phyloP scores from a whole-genome alignment of 2,113 vertebrate genomes.

The Thomomys bottae region DNA sequence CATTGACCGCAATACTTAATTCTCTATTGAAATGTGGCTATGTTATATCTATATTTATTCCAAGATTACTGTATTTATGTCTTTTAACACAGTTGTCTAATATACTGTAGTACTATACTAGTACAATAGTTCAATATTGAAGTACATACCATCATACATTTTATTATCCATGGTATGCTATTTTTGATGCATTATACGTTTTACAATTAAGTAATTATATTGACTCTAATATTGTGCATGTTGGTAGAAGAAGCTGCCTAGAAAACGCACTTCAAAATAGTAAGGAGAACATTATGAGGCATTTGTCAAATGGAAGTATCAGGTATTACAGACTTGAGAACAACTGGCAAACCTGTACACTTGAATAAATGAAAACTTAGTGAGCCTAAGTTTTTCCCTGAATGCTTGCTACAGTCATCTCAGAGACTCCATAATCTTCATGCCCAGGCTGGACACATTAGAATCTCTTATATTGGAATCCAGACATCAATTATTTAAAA shows the following conservation, averaged over 20 bases:
- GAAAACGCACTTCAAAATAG: constrained; percentile 49
- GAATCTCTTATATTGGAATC: neutral
- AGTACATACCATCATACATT: neutral
- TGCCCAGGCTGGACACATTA: neutral
- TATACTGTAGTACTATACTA: too few species aligned
- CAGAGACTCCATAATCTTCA: neutral
- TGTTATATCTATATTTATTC: constrained; percentile 14
- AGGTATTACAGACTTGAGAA: neutral
- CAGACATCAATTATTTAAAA: neutral
- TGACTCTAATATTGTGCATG: neutral
- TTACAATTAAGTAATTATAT: constrained; percentile 46
- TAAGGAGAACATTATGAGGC: neutral
- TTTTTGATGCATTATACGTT: neutral
- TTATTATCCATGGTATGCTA: constrained; percentile 22
- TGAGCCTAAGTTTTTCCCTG: neutral
- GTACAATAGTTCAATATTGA: constrained; percentile 48
- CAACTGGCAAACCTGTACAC: neutral
- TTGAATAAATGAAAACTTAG: neutral
- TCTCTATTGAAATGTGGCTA: neutral
- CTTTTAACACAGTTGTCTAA: neutral
- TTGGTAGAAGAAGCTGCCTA: constrained; percentile 22
- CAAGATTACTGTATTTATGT: constrained; percentile 41
- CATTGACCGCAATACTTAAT: constrained; percentile 53
- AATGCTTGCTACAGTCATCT: neutral
- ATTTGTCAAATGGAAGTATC: neutral